Percentiles rank a stretch among this genome's conserved stretches.
These are phyloP conservation scores for Teleopsis dalmanni DNA, from an alignment of 1,140 invertebrate genomes.

Conservation along the genomic window DNA sequence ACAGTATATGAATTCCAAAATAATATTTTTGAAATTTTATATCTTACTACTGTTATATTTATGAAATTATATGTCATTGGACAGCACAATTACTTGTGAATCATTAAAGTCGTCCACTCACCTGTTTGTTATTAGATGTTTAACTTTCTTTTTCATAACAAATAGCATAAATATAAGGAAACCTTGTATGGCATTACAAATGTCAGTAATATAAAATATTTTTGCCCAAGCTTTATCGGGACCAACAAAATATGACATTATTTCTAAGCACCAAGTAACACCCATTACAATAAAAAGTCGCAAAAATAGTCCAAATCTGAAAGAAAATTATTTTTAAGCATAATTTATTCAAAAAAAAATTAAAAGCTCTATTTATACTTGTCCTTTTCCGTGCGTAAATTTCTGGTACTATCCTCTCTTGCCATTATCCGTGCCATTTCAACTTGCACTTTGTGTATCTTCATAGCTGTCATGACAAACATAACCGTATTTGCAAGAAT, in stretches of 20 bases:
- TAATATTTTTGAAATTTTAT: background rate
- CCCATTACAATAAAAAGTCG: constrained; percentile 69
- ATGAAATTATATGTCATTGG: background rate
- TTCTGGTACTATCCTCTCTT: constrained; percentile 51
- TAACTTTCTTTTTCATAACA: constrained; percentile 53
- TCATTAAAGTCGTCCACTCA: constrained; percentile 22
- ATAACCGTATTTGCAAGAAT: constrained; percentile 62
- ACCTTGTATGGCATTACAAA: constrained; percentile 50
- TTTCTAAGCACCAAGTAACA: constrained; percentile 63
- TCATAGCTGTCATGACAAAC: constrained; percentile 63
- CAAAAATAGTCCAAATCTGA: constrained; percentile 59
- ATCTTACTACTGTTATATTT: background rate
- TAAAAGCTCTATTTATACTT: constrained; percentile 44
- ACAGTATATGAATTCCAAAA: background rate
- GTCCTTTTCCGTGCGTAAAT: constrained; percentile 51
- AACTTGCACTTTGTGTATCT: constrained; percentile 55
- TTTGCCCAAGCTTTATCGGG: constrained; percentile 33
- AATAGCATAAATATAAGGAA: constrained; percentile 56
- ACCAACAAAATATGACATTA: constrained; percentile 54
- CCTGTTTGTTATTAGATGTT: constrained; percentile 47
- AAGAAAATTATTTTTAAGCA: constrained; percentile 17
- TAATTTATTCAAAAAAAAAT: background rate
- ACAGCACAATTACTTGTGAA: constrained; percentile 4
- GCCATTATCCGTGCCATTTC: constrained; percentile 54
- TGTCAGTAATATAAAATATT: constrained; percentile 50